Base-by-base conservation (phyloP, 2,797 vertebrate genomes). In the Phrynocephalus forsythii region DNA sequence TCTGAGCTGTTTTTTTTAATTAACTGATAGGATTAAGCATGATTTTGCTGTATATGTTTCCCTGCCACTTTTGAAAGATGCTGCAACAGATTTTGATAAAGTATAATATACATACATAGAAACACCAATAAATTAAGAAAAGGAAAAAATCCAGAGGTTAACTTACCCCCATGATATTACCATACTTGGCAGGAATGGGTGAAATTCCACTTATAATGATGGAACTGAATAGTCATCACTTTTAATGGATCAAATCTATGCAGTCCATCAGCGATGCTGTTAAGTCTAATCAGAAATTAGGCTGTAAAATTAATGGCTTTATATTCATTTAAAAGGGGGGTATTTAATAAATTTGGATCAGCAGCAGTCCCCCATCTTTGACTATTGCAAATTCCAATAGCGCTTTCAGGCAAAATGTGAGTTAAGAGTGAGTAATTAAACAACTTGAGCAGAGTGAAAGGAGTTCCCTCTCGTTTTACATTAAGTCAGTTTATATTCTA, bases 181-280 rank as follows among this genome's bases (percentile, higher is more conserved):
- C 83, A 89, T 92, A 95, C 93, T 97, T 97, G 95, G 94, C 96
- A 96, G 93, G 93, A 94, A 83, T 84, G 84, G 5, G 52, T 93
- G 94, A 93, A 96, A 95, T 96, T 96, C 88, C 94, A 95, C 94
- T 96, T 96, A 96, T 95, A 96, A 94, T 92, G 95, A 95, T 95
- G 93, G 93, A 95, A 96, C 91, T 95, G 93, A 94, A 95, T 89
- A 93, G 94, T 93, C 94, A 95, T 94, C 85, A 90, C 82, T 84
- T 95, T 95, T 95, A 95, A 95, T 92, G 91, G 82, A 91, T 93
- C 88, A 93, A 95, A 93, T 94, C 94, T 93, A 94, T 80, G 88
- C 52, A 80, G 88, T 86, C 92, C 28, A 0, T 96, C 94, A 95
- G 95, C 93, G 92, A 86, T 88, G 89, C 87, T 91, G 82, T 95